A percentile compares a stretch with the other conserved stretches of the same genome.
phyloP scores from a whole-genome alignment of 1,140 invertebrate genomes.

The Proctacanthus coquilletti region DNA sequence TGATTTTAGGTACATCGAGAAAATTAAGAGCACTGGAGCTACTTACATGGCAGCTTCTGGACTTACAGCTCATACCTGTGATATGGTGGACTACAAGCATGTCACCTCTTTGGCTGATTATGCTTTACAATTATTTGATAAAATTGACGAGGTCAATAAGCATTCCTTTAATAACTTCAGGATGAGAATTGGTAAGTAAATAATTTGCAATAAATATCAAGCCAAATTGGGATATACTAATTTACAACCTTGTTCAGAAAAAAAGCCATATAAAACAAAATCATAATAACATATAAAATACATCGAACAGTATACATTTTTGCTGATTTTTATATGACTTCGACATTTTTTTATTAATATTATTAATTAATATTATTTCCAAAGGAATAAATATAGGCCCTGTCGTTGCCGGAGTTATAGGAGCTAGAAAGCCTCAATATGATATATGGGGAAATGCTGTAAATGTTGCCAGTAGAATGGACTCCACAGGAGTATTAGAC shows the following conservation, averaged over 20 bases:
- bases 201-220: neutral
- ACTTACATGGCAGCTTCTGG: conserved; percentile 97
- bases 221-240: neutral
- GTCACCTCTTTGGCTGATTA: conserved; percentile 85
- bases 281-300: too few relatives aligned
- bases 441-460: conserved; percentile 86
- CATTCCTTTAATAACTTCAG: conserved; percentile 96
- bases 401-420: conserved; percentile 90
- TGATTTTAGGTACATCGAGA: conserved; percentile 61
- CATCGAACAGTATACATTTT: too few relatives aligned
- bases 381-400: conserved; percentile 85
- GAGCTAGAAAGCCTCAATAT: conserved; percentile 80
- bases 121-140: conserved; percentile 67
- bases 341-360: neutral
- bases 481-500: conserved; percentile 66
- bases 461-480: conserved; percentile 82
- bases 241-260: too few relatives aligned
- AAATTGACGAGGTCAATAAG: conserved; percentile 82
- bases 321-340: too few relatives aligned
- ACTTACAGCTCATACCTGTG: conserved; percentile 59
- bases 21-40: conserved; percentile 92
- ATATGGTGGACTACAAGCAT: conserved; percentile 59
- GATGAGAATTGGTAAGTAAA: conserved; percentile 63
- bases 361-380: conserved; percentile 1
- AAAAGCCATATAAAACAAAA: too few relatives aligned